Percentiles rank a stretch among this genome's conserved stretches.
phyloP scores from a whole-genome alignment of 1,140 invertebrate genomes.

The Papilio machaon region DNA sequence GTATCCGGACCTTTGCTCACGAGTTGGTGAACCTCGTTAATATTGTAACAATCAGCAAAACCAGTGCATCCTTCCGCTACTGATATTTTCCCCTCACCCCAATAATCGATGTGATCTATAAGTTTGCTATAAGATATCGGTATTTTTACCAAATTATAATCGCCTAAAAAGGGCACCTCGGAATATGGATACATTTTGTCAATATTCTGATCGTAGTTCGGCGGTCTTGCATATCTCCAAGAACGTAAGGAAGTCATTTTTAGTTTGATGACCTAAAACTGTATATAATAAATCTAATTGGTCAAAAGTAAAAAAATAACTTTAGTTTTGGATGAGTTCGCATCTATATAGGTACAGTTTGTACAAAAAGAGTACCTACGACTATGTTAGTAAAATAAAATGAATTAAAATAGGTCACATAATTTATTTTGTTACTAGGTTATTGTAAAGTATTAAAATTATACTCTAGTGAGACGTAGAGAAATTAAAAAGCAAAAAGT shows the following conservation, averaged over 20 bases:
- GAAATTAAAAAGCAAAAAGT: too few species aligned
- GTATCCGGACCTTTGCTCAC: conserved; percentile 48
- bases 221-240: conserved; percentile 44
- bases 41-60: conserved; percentile 49
- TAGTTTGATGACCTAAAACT: not conserved
- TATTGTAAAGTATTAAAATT: too few species aligned
- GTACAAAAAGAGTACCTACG: too few species aligned
- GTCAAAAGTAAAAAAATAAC: not conserved
- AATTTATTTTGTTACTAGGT: too few species aligned
- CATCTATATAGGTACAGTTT: not conserved
- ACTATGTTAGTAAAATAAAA: too few species aligned
- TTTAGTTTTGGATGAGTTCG: too few species aligned
- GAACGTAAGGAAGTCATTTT: not conserved
- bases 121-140: conserved; percentile 38
- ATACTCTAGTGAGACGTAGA: too few species aligned
- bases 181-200: conserved; percentile 50
- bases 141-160: conserved; percentile 48
- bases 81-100: conserved; percentile 51
- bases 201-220: conserved; percentile 46
- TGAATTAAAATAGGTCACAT: too few species aligned
- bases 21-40: conserved; percentile 48
- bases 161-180: conserved; percentile 48
- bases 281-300: not conserved
- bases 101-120: conserved; percentile 51
- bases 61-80: conserved; percentile 37